Evolutionary conservation across 1,140 invertebrate genomes (phyloP).

Genomic region (Octopus bimaculoides): DNA sequence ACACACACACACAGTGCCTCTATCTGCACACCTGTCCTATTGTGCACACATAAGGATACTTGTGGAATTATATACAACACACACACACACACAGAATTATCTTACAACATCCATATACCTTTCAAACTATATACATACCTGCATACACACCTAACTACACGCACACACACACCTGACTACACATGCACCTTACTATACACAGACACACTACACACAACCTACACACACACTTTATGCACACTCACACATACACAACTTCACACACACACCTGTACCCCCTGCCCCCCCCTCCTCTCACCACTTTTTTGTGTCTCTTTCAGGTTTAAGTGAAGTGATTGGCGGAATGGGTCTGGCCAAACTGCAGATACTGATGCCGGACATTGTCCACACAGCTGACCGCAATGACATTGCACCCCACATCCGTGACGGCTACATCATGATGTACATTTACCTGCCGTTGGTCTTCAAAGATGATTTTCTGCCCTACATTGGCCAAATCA

Average conservation of each 20-base stretch:
- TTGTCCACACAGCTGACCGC: constrained; percentile 88
- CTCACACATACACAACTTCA: too few species aligned
- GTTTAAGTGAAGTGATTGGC: constrained; percentile 78
- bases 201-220: too few species aligned
- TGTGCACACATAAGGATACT: too few species aligned
- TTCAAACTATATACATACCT: too few species aligned
- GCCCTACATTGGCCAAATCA: constrained; percentile 94
- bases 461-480: constrained; percentile 95
- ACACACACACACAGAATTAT: too few species aligned
- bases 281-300: background rate
- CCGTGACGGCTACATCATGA: constrained; percentile 99
- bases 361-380: constrained; percentile 96
- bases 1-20: too few species aligned
- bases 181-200: background rate
- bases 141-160: background rate
- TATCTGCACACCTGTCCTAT: too few species aligned
- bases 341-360: constrained; percentile 93
- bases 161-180: background rate
- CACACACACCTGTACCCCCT: too few species aligned
- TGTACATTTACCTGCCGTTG: constrained; percentile 99
- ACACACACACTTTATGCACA: too few species aligned
- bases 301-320: constrained; percentile 27
- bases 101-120: too few species aligned
- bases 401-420: constrained; percentile 93
- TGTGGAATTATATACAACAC: too few species aligned